Base-by-base conservation (phyloP, 2,888 invertebrate genomes). In the Epirrita christyi region DNA sequence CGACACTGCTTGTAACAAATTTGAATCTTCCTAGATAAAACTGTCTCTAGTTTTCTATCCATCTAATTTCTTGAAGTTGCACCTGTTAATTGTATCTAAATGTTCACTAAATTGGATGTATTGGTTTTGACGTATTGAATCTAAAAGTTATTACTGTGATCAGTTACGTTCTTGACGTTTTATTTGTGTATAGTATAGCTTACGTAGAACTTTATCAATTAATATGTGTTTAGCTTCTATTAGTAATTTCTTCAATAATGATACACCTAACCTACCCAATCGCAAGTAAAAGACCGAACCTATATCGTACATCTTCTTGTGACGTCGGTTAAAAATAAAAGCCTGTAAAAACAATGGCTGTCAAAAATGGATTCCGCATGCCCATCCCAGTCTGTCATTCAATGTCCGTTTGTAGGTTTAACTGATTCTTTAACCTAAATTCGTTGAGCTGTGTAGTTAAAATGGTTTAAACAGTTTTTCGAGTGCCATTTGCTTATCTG, bases 1-100 rank as follows among this genome's bases (percentile, higher is more conserved):
- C 55, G 48, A 67, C 70, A 56, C 60, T 47, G 55, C 55, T 58
- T 61, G 32, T 53, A 61, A 44, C 43, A 41, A 62, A 60, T 47
- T 52, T 57, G 13, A 32, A 53, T 43, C 34, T 28, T 42, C 29
- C 41, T 49, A 56, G 28, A 54, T 40, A 32, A 38, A 55, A 48
- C 32, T 40, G 14, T 44, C 40, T 41, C 13, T 38, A 38, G 32
- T 50, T 29, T 45, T 34, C 13, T 34, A 21, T 37, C 13, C 8
- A 37, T 51, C 14, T 10, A 29, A 9, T 42, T 32, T 46, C 42
- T 28, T 41, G 29, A 56, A 46, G 8, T 21, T 43, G 57, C 57
- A 52, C 57, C 32, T 43, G 13, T 43, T 27, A 15, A 47, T 32
- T 44, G 32, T 52, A 15, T 27, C 28, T 56, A 56, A 41, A 45